phyloP scores from a whole-genome alignment of 2,888 invertebrate genomes.

The Pristionchus mayeri region DNA sequence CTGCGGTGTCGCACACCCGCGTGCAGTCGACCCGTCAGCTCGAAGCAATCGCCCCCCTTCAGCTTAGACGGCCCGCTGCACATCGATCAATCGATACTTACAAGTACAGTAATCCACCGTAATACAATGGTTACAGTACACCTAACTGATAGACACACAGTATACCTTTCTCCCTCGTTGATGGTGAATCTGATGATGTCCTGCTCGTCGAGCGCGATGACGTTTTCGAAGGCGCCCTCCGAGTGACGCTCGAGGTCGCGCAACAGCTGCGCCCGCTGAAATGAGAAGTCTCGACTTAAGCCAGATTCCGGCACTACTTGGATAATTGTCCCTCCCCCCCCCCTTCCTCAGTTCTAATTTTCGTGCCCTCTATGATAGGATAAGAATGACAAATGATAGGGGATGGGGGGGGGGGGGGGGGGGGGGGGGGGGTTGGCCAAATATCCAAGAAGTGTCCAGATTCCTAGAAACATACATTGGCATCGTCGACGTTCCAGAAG shows the following conservation, averaged over 20 bases:
- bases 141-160: neutral
- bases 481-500: slow-evolving; percentile 69
- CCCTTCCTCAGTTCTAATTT: too few relatives aligned
- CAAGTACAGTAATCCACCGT: too few relatives aligned
- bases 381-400: too few relatives aligned
- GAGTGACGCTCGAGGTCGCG: slow-evolving; percentile 60
- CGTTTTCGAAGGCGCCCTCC: slow-evolving; percentile 43
- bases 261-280: slow-evolving; percentile 59
- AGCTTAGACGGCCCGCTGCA: neutral
- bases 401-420: too few relatives aligned
- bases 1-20: slow-evolving; percentile 53
- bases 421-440: too few relatives aligned
- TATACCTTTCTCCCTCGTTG: neutral
- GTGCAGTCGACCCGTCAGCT: slow-evolving; percentile 50
- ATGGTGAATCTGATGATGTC: slow-evolving; percentile 37
- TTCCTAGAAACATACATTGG: slow-evolving; percentile 26
- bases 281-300: too few relatives aligned
- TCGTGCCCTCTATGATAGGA: too few relatives aligned
- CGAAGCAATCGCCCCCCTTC: slow-evolving; percentile 56
- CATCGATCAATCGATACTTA: neutral
- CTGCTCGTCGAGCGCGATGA: slow-evolving; percentile 38
- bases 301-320: too few relatives aligned
- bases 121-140: neutral
- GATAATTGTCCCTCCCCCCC: too few relatives aligned
- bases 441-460: neutral